Conservation (phyloP, 2,797 vertebrate genomes). For the Periophthalmus magnuspinnatus region DNA sequence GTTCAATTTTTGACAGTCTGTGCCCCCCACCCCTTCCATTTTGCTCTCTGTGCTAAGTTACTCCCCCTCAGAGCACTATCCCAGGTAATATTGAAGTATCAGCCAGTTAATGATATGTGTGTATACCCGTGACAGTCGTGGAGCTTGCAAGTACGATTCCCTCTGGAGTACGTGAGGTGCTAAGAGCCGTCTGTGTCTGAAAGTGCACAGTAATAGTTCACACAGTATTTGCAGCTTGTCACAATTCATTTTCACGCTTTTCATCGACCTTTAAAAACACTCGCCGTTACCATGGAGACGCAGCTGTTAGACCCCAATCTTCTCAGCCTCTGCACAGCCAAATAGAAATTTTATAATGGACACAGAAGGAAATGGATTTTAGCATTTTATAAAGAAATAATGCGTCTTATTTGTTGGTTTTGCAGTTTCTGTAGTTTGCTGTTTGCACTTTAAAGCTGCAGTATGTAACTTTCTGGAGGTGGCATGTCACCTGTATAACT, state of each 20-base stretch:
- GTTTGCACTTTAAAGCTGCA: too few species aligned
- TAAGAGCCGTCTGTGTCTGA: constrained; percentile 30
- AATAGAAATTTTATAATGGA: background rate
- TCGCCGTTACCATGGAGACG: background rate
- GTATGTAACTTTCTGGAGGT: too few species aligned
- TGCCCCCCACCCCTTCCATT: too few species aligned
- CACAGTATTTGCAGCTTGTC: constrained; percentile 3
- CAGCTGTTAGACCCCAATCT: background rate
- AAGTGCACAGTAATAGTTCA: background rate
- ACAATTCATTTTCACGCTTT: constrained; percentile 1
- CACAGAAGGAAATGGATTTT: background rate
- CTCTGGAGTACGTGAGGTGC: constrained; percentile 1
- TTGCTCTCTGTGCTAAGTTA: too few species aligned
- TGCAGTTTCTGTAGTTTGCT: too few species aligned
- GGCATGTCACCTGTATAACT: too few species aligned
- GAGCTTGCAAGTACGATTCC: constrained; percentile 24
- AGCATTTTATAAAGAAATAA: background rate
- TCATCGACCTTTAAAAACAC: background rate
- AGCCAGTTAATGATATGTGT: background rate
- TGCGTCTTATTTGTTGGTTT: background rate
- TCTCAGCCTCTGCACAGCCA: background rate
- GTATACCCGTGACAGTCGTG: background rate
- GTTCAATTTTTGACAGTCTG: too few species aligned
- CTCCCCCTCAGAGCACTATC: too few species aligned
- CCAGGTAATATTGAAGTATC: background rate